phyloP scores from a whole-genome alignment of 2,113 vertebrate species.

The Syngnathus floridae region DNA sequence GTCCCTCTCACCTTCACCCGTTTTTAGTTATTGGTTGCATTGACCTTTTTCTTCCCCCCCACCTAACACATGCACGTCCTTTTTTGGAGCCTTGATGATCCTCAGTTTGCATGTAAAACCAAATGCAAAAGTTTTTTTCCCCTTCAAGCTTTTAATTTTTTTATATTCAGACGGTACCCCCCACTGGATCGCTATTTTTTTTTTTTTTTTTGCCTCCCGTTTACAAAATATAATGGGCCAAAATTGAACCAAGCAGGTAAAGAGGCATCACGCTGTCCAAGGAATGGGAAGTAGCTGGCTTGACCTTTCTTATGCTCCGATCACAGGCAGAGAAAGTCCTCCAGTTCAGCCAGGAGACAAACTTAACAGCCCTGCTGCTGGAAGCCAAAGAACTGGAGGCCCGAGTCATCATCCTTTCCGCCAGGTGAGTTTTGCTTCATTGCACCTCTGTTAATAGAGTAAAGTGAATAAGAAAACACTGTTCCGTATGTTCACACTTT shows the following conservation, averaged over 20 bases:
- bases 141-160: constrained; percentile 68
- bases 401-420: constrained; percentile 94
- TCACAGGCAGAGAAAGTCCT: constrained; percentile 99
- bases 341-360: constrained; percentile 98
- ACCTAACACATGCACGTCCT: constrained; percentile 97
- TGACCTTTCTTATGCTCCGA: constrained; percentile 75
- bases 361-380: constrained; percentile 92
- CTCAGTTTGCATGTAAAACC: constrained; percentile 93
- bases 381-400: constrained; percentile 97
- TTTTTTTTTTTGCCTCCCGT: constrained; percentile 66
- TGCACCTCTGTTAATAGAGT: too few species aligned
- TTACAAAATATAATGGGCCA: constrained; percentile 59
- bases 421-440: constrained; percentile 74
- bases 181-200: constrained; percentile 72
- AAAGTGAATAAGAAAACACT: too few species aligned
- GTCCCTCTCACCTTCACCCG: constrained; percentile 66
- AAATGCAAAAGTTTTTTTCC: constrained; percentile 79
- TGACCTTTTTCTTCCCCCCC: constrained; percentile 81
- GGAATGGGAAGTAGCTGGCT: constrained; percentile 58
- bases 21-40: constrained; percentile 90
- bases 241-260: constrained; percentile 61
- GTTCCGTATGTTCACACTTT: too few species aligned
- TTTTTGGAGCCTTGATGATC: constrained; percentile 93
- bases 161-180: constrained; percentile 65
- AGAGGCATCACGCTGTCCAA: constrained; percentile 78